These are phyloP conservation scores for Melanostoma mellinum DNA, from an alignment of 2,888 invertebrate genomes.

Conservation along the genomic window DNA sequence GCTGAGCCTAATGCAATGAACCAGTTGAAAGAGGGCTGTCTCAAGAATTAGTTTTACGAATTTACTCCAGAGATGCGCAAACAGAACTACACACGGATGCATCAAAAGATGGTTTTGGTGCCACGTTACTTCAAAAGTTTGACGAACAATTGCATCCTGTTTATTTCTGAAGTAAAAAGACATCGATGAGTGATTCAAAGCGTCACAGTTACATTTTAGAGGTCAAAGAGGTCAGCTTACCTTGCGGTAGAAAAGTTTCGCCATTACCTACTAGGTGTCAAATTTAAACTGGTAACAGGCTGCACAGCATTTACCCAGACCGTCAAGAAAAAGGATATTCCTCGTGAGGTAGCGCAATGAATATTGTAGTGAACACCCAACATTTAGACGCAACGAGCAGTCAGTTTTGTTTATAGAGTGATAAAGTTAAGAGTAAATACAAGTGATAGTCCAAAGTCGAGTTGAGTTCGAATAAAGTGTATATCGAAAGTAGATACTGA, in stretches of 20 bases:
- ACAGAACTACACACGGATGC: constrained; percentile 71
- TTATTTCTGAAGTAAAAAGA: too few species aligned
- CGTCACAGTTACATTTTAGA: neutral
- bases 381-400: too few species aligned
- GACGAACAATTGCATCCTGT: constrained; percentile 30
- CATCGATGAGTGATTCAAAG: neutral
- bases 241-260: constrained; percentile 74
- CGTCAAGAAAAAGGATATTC: constrained; percentile 49
- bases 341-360: constrained; percentile 51
- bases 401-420: too few species aligned
- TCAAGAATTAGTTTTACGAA: constrained; percentile 43
- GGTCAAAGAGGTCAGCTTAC: constrained; percentile 73
- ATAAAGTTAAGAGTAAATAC: too few species aligned
- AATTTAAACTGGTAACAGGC: constrained; percentile 3
- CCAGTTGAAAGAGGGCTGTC: constrained; percentile 16
- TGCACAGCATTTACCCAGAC: neutral
- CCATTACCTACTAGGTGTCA: constrained; percentile 45
- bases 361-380: too few species aligned
- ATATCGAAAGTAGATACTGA: too few species aligned
- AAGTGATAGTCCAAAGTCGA: too few species aligned
- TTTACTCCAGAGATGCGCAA: constrained; percentile 47
- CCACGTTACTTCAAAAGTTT: constrained; percentile 57
- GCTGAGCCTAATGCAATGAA: constrained; percentile 13
- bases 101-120: constrained; percentile 67
- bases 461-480: too few species aligned